Evolutionary conservation across 2,888 invertebrate species (phyloP), one percentile per base, ranked within the genome.

Genomic region (Crematogaster levior): DNA sequence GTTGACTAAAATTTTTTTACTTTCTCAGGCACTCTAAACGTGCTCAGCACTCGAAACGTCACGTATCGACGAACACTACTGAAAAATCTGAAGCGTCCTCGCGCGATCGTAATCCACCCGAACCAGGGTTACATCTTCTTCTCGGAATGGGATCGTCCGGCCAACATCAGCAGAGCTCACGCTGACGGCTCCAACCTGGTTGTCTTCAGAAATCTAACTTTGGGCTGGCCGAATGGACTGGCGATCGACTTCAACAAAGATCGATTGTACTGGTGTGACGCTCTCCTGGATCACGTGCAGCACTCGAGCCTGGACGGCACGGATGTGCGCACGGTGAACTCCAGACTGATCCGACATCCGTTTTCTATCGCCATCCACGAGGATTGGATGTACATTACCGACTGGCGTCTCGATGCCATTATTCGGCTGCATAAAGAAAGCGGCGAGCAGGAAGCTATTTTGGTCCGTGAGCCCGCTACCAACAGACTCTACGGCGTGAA

Each of bases 221-320:
- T 99, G 0, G 99, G 99, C 3, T 99, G 99, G 99, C 99, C 99
- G 0, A 99, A 99, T 93, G 99, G 99, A 0, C 95, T 99, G 5
- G 98, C 98, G 1, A 98, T 99, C 85, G 99, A 99, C 94, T 98
- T 98, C 92, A 96, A 96, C 51, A 96, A 96, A 24, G 97, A 99
- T 94, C 96, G 99, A 18, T 95, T 99, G 0, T 99, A 99, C 94
- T 99, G 99, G 99, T 99, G 99, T 92, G 99, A 99, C 93, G 99
- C 99, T 3, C 95, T 99, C 2, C 95, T 99, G 9, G 99, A 99
- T 94, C 99, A 99, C 94, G 98, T 99, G 0, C 99, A 99, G 92
- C 98, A 99, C 93, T 97, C 98, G 0, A 97, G 97, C 90, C 95
- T 99, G 5, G 98, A 99, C 93, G 99, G 99, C 0, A 97, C 96